Conservation (phyloP, 2,888 invertebrate genomes). For the Thera britannica region DNA sequence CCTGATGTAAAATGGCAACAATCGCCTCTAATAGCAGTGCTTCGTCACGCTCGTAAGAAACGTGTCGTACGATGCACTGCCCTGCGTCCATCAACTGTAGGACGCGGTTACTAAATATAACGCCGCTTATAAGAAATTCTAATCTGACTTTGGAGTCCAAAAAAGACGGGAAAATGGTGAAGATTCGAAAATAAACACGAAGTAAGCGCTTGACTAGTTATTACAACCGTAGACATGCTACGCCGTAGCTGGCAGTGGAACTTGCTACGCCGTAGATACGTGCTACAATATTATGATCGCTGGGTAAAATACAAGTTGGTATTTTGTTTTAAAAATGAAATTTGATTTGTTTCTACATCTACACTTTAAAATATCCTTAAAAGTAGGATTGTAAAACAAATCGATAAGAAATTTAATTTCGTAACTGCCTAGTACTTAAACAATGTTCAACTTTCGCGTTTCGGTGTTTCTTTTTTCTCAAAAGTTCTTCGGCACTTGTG, state of each 20-base stretch:
- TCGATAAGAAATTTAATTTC: slow-evolving; percentile 39
- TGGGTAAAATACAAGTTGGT: too few species aligned
- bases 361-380: not conserved
- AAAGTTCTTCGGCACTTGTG: slow-evolving; percentile 32
- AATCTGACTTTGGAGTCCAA: too few species aligned
- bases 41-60: too few species aligned
- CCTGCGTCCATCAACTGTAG: too few species aligned
- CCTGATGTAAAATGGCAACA: too few species aligned
- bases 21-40: too few species aligned
- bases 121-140: too few species aligned
- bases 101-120: too few species aligned
- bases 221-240: slow-evolving; percentile 19
- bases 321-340: too few species aligned
- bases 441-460: slow-evolving; percentile 31
- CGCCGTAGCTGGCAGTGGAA: slow-evolving; percentile 21
- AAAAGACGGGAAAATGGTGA: not conserved
- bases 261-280: slow-evolving; percentile 17
- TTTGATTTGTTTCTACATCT: too few species aligned
- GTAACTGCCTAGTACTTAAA: slow-evolving; percentile 26
- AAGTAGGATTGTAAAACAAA: slow-evolving; percentile 18
- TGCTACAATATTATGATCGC: slow-evolving; percentile 11
- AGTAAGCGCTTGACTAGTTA: not conserved
- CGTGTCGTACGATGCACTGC: too few species aligned
- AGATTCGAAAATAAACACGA: not conserved
- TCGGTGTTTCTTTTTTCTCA: slow-evolving; percentile 33